phyloP scores from a whole-genome alignment of 2,888 invertebrate genomes.

The Cheilosia vernalis region DNA sequence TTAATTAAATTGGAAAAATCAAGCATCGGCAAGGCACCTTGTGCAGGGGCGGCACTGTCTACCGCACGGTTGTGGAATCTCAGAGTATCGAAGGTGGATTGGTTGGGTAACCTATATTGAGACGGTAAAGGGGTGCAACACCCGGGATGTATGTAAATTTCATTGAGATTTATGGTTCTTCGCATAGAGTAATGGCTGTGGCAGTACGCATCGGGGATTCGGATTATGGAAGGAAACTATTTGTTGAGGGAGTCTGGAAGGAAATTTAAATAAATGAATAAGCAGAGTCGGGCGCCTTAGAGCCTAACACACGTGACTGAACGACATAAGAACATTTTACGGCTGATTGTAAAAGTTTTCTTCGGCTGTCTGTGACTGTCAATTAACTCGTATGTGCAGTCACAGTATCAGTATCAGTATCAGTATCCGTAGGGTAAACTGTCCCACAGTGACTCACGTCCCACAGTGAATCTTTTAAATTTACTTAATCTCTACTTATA shows the following conservation, averaged over 20 bases:
- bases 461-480: too few species aligned
- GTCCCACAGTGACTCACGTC: too few species aligned
- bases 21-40: conserved; percentile 63
- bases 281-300: neutral
- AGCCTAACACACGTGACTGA: too few species aligned
- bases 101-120: conserved; percentile 24
- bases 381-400: too few species aligned
- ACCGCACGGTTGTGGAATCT: conserved; percentile 55
- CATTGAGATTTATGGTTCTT: conserved; percentile 50
- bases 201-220: conserved; percentile 15
- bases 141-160: conserved; percentile 47
- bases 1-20: conserved; percentile 75
- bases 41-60: conserved; percentile 47
- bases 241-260: neutral
- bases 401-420: too few species aligned
- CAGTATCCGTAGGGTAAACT: too few species aligned
- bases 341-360: too few species aligned
- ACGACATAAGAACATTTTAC: too few species aligned
- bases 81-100: conserved; percentile 25
- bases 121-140: neutral
- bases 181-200: conserved; percentile 43
- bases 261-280: neutral
- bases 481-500: too few species aligned
- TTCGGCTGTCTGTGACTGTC: too few species aligned
- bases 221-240: conserved; percentile 7